Percentiles rank a stretch among this genome's conserved stretches.
Conservation (phyloP, 2,113 vertebrate species). For the Pipa parva region DNA sequence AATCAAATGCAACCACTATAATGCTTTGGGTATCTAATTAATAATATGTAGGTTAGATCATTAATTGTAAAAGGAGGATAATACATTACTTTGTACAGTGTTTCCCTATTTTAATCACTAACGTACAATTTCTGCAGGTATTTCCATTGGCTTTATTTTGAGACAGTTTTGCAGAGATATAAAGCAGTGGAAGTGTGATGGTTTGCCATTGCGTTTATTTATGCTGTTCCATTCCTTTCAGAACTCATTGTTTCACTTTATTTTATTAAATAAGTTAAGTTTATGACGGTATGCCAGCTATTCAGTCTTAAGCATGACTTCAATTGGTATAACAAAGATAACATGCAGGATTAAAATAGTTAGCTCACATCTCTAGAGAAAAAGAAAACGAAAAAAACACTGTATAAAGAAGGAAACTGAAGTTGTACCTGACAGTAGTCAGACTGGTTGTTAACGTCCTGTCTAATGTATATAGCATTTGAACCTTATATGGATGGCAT, state of each 20-base stretch:
- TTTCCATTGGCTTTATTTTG: conserved; percentile 48
- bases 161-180: conserved; percentile 48
- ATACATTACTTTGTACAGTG: conserved; percentile 55
- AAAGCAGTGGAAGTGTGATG: conserved; percentile 45
- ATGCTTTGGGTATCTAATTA: conserved; percentile 46
- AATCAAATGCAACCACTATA: conserved; percentile 37
- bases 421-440: conserved; percentile 11
- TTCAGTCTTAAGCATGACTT: conserved; percentile 42
- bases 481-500: conserved; percentile 23
- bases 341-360: not conserved
- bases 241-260: conserved; percentile 47
- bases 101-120: conserved; percentile 42
- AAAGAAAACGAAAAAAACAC: not conserved
- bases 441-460: conserved; percentile 4
- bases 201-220: conserved; percentile 48
- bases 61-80: conserved; percentile 44
- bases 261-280: conserved; percentile 16
- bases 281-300: conserved; percentile 35
- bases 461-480: conserved; percentile 27
- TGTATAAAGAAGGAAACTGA: not conserved
- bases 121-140: conserved; percentile 48
- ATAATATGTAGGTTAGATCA: conserved; percentile 44
- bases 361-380: conserved; percentile 1
- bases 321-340: conserved; percentile 7
- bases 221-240: conserved; percentile 52